phyloP scores from a whole-genome alignment of 2,113 vertebrate genomes.

The Zootoca vivipara region DNA sequence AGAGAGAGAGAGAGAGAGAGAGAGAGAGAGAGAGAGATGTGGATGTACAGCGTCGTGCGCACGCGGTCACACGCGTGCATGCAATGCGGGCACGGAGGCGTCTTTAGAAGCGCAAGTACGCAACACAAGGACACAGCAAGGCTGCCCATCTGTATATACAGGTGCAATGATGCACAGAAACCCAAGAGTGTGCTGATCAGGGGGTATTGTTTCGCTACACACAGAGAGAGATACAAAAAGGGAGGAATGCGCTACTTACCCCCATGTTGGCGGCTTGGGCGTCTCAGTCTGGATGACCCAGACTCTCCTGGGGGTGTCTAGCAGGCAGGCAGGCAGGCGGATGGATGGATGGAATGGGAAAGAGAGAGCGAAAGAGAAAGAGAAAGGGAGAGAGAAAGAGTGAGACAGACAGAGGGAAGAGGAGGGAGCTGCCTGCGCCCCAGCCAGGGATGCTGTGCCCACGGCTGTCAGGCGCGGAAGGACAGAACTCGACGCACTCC shows the following conservation, averaged over 20 bases:
- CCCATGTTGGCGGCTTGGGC: constrained; percentile 67
- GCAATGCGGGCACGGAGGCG: neutral
- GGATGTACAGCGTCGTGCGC: neutral
- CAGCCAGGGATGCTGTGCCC: constrained; percentile 28
- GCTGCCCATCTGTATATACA: neutral
- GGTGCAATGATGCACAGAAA: neutral
- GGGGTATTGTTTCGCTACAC: neutral
- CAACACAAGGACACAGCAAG: neutral
- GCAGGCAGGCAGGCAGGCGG: constrained; percentile 32
- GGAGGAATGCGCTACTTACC: constrained; percentile 48
- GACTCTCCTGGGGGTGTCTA: constrained; percentile 13
- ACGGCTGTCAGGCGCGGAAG: constrained; percentile 48
- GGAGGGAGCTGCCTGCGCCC: constrained; percentile 9
- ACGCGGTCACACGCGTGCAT: neutral
- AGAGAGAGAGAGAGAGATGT: too few species aligned
- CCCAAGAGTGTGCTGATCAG: rapidly evolving
- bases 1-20: too few species aligned
- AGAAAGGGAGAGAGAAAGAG: neutral
- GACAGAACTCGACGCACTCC: constrained; percentile 48
- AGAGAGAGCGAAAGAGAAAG: neutral
- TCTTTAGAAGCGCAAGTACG: neutral
- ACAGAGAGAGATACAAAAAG: neutral
- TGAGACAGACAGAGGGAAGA: constrained; percentile 24
- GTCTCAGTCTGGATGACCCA: constrained; percentile 19
- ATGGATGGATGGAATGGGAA: neutral